A percentile compares a stretch with the other conserved stretches of the same genome.
Conservation (phyloP, 2,113 vertebrate species). For the Zootoca vivipara region DNA sequence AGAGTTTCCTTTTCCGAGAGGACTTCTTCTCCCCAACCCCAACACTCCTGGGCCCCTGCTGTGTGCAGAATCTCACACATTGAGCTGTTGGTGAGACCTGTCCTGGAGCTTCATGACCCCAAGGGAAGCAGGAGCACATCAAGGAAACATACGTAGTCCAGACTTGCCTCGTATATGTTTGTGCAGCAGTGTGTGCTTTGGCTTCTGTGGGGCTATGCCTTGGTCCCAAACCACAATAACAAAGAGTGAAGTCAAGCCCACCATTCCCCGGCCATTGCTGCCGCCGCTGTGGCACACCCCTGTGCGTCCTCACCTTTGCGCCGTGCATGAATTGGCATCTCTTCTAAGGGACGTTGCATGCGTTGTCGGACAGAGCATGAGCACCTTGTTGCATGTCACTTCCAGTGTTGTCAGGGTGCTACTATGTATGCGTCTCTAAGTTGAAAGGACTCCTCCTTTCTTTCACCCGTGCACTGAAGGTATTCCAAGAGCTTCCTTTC, state of each 20-base stretch:
- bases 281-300: not conserved
- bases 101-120: not conserved
- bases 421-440: not conserved
- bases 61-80: not conserved
- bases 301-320: not conserved
- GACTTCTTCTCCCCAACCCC: no score
- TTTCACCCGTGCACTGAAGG: not conserved
- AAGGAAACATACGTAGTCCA: not conserved
- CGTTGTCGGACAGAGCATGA: conserved; percentile 26
- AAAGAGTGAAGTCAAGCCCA: not conserved
- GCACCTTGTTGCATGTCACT: conserved; percentile 52
- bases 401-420: not conserved
- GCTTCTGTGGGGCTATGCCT: fast-evolving
- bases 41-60: not conserved
- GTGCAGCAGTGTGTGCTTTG: not conserved
- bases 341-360: conserved; percentile 63
- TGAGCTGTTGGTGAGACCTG: not conserved
- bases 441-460: not conserved
- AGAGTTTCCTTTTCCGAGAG: no score
- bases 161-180: not conserved
- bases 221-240: not conserved
- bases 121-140: not conserved
- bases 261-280: not conserved
- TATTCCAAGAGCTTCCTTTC: not conserved
- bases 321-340: conserved; percentile 61